A percentile compares a stretch with the other conserved stretches of the same genome.
Evolutionary conservation across 2,113 vertebrate genomes (phyloP).

Genomic region (Apteryx mantelli): DNA sequence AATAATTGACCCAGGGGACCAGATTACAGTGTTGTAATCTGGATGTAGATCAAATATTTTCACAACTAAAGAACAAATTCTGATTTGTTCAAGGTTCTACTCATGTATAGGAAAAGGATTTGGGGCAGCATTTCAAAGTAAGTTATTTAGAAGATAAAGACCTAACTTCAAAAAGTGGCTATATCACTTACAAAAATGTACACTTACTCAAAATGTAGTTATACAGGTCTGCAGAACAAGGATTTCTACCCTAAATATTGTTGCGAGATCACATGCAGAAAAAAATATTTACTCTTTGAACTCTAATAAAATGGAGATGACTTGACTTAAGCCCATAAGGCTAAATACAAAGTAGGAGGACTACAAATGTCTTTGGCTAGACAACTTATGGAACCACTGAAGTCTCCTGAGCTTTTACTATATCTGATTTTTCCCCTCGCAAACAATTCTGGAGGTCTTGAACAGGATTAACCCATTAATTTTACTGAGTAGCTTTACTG

Average conservation of each 20-base stretch:
- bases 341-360: background rate
- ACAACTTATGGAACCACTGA: background rate
- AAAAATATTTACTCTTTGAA: background rate
- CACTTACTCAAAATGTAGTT: background rate
- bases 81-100: background rate
- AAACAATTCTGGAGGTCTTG: background rate
- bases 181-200: background rate
- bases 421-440: background rate
- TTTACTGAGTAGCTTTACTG: background rate
- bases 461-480: background rate
- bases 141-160: background rate
- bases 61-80: background rate
- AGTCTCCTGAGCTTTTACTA: background rate
- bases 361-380: background rate
- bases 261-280: background rate
- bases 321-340: background rate
- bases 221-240: background rate
- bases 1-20: background rate
- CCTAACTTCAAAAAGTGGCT: background rate
- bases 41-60: background rate
- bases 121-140: background rate
- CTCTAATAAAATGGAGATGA: background rate
- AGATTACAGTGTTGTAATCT: background rate
- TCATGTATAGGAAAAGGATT: background rate
- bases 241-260: background rate